These are phyloP conservation scores for Polydrusus cervinus DNA, from an alignment of 2,888 invertebrate species.

Conservation along the genomic window DNA sequence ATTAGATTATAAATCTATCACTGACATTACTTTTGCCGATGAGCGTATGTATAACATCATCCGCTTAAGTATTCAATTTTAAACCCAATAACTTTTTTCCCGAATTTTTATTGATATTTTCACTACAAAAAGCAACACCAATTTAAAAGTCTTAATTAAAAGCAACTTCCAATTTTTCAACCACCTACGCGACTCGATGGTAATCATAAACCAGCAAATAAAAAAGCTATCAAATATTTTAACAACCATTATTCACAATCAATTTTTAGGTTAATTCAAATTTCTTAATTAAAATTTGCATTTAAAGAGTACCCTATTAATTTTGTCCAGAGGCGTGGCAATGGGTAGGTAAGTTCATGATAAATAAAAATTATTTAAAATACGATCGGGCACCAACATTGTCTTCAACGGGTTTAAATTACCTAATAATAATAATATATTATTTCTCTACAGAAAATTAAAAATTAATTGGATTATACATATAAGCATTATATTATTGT, in stretches of 20 bases:
- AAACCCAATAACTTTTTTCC: neutral
- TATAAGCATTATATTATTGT: no score
- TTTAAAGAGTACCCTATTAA: slow-evolving; percentile 15
- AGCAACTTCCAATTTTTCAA: slow-evolving; percentile 8
- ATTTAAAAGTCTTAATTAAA: slow-evolving; percentile 25
- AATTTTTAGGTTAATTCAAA: slow-evolving; percentile 19
- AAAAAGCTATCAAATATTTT: slow-evolving; percentile 29
- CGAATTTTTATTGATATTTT: neutral
- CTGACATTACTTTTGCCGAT: no score
- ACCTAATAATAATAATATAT: no score
- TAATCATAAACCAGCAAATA: slow-evolving; percentile 18
- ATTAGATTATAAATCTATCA: no score
- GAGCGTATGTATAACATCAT: no score
- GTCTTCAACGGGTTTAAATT: no score
- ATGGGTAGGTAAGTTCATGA: neutral
- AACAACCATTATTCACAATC: slow-evolving; percentile 31
- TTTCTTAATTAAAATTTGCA: slow-evolving; percentile 32
- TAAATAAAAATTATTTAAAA: no score
- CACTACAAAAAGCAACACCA: slow-evolving; percentile 5
- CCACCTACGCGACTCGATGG: slow-evolving; percentile 11
- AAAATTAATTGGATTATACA: no score
- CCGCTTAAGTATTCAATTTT: neutral
- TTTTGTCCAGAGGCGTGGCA: neutral
- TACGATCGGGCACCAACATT: no score
- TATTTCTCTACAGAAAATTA: no score